Evolutionary conservation across 2,888 invertebrate species (phyloP).

Genomic region (Sicus ferrugineus): DNA sequence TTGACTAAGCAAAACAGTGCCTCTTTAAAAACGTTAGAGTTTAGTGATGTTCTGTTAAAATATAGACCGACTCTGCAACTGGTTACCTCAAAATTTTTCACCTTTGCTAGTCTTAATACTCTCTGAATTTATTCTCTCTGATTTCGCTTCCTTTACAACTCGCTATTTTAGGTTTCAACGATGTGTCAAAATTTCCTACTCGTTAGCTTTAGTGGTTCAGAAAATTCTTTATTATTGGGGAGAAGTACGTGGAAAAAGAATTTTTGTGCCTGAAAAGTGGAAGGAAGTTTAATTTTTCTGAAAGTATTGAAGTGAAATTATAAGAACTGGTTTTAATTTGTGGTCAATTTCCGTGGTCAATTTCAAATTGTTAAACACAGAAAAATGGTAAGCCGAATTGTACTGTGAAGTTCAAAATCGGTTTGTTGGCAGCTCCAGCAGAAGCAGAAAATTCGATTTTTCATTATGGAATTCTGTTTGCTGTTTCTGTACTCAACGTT

Average conservation of each 20-base stretch:
- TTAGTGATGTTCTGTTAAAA: too few relatives aligned
- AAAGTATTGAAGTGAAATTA: constrained; percentile 9
- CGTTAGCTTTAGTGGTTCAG: constrained; percentile 28
- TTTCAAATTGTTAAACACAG: constrained; percentile 12
- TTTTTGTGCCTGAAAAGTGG: constrained; percentile 25
- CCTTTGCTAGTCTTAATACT: too few relatives aligned
- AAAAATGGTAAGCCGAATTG: constrained; percentile 24
- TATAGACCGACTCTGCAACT: too few relatives aligned
- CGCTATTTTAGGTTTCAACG: too few relatives aligned
- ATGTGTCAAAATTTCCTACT: constrained; percentile 34
- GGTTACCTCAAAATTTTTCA: too few relatives aligned
- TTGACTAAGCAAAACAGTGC: too few relatives aligned
- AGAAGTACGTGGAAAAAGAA: constrained; percentile 27
- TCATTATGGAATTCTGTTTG: constrained; percentile 25
- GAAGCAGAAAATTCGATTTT: constrained; percentile 30
- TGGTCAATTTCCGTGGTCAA: background rate
- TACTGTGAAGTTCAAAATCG: constrained; percentile 11
- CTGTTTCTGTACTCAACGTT: background rate
- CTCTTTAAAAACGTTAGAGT: too few relatives aligned
- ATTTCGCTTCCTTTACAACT: too few relatives aligned
- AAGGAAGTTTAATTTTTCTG: background rate
- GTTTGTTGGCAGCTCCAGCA: background rate
- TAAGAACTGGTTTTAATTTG: background rate
- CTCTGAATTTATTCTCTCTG: too few relatives aligned
- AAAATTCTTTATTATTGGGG: constrained; percentile 11